Evolutionary conservation across 2,797 vertebrate species (phyloP).

Genomic region (Pseudochaenichthys georgianus): DNA sequence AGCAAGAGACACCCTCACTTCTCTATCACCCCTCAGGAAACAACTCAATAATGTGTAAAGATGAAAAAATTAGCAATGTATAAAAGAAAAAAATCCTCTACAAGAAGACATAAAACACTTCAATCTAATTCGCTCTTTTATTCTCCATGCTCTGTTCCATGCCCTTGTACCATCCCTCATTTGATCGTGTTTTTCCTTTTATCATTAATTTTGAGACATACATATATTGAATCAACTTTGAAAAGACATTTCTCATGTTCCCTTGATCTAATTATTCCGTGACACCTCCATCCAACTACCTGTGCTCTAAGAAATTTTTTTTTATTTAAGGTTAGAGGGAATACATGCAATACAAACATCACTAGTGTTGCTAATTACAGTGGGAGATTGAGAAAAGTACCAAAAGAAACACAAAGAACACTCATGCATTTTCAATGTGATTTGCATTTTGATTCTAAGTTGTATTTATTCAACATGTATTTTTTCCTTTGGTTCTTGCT

Average conservation of each 20-base stretch:
- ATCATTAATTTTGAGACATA: constrained; percentile 71
- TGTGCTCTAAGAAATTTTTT: constrained; percentile 35
- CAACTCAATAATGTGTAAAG: constrained; percentile 71
- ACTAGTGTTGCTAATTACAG: constrained; percentile 77
- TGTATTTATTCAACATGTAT: constrained; percentile 70
- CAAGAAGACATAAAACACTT: constrained; percentile 52
- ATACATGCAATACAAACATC: constrained; percentile 76
- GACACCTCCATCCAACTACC: constrained; percentile 40
- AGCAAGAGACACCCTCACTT: constrained; percentile 69
- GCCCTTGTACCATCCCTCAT: constrained; percentile 53
- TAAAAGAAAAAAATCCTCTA: constrained; percentile 28
- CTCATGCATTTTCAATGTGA: constrained; percentile 71
- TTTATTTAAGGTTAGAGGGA: constrained; percentile 64
- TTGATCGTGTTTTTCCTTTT: constrained; percentile 52
- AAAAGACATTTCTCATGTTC: constrained; percentile 71
- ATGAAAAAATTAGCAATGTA: constrained; percentile 69
- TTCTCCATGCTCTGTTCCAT: constrained; percentile 32
- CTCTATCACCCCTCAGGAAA: constrained; percentile 60
- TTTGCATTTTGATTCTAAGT: constrained; percentile 82
- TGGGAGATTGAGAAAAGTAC: constrained; percentile 57
- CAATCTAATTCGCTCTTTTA: constrained; percentile 47
- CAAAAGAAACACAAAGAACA: constrained; percentile 34
- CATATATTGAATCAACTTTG: constrained; percentile 67
- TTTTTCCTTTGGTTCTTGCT: constrained; percentile 56
- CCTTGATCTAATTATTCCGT: constrained; percentile 73